Base-by-base conservation (phyloP, 2,888 invertebrate species). In the Leptopilina myrica region DNA sequence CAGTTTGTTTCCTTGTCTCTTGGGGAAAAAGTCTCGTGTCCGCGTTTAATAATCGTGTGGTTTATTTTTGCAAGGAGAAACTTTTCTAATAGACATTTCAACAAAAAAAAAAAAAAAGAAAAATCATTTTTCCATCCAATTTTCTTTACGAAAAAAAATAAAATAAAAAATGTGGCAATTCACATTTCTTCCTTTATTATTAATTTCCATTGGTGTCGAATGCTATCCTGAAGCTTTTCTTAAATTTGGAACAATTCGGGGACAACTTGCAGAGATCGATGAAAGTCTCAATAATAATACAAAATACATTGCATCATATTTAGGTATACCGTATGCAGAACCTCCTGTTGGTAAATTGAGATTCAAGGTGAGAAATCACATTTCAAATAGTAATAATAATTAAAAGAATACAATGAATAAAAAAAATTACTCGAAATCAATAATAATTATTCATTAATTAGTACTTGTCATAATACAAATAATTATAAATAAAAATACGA, bases 291-390 rank as follows among this genome's bases (percentile, higher is more conserved):
- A 53, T 26, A 26, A 20, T 26, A 26, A 69, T 4, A 76, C 81
- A 4, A 33, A 14, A 80, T 78, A 12, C 88, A 79, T 88, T 5
- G 87, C 86, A 0, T 84, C 85, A n/a, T 91, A 86, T 81, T 85
- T 89, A 9, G 91, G 90, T 0, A 80, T 91, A 11, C 91, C 91
- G 0, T 91, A 90, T 12, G 91, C 91, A 7, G 78, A 85, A 64
- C 88, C 91, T 5, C 91, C 91, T 0, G 7, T 87, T 0, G 88
- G 85, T 1, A 76, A 84, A 5, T 83, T 89, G 1, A 84, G 91
- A 62, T 91, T 91, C 76, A 86, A 86, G 87, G 91, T 91, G 83
- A 80, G 26, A 26, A 53, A n/a, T 40, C 49, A 46, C 53, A 53
- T 53, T 26, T 33, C 33, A 59, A 59, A 59, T 59, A 46, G 7